These are phyloP conservation scores for Acromyrmex heyeri DNA, from an alignment of 1,140 invertebrate genomes.

Conservation along the genomic window DNA sequence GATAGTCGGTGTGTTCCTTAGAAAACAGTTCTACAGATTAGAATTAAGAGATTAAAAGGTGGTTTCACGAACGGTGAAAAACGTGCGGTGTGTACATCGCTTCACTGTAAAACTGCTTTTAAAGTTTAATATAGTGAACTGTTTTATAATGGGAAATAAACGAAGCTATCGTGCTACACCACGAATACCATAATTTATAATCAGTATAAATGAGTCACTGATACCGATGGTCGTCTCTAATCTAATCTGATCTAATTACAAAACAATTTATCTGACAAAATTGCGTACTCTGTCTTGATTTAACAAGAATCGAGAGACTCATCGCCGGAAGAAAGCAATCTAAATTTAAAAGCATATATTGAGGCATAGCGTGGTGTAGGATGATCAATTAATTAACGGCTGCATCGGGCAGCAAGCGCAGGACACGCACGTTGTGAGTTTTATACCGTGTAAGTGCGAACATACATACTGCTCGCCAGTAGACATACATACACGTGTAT, in stretches of 20 bases:
- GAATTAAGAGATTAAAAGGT: conserved; percentile 24
- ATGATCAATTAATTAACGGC: conserved; percentile 44
- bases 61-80: conserved; percentile 15
- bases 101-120: conserved; percentile 39
- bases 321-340: neutral
- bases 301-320: neutral
- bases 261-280: neutral
- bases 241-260: neutral
- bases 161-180: conserved; percentile 21
- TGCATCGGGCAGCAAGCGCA: conserved; percentile 33
- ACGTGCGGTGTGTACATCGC: conserved; percentile 4
- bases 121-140: conserved; percentile 52
- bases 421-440: conserved; percentile 71
- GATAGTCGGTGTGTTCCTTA: conserved; percentile 52
- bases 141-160: conserved; percentile 66
- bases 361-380: neutral
- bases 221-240: neutral
- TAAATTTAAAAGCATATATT: neutral
- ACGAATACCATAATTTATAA: neutral
- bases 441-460: conserved; percentile 74
- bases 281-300: neutral
- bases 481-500: conserved; percentile 67
- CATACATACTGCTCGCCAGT: conserved; percentile 69
- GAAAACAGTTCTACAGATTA: conserved; percentile 48
- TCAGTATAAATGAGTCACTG: neutral